Percentiles rank a stretch among this genome's conserved stretches.
These are phyloP conservation scores for Copidosoma floridanum DNA, from an alignment of 1,140 invertebrate species.

Conservation along the genomic window DNA sequence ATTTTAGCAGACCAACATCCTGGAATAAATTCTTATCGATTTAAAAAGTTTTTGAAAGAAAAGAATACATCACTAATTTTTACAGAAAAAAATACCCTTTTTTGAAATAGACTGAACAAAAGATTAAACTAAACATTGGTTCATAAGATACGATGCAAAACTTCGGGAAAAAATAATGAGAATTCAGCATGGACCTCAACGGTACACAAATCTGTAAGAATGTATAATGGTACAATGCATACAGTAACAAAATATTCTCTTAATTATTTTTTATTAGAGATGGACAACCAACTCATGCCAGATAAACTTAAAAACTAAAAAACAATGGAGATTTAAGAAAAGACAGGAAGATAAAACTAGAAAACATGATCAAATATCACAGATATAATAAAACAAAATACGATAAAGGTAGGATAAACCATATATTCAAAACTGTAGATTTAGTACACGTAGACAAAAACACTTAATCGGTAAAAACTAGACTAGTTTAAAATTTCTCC, in stretches of 20 bases:
- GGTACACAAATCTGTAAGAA: constrained; percentile 3
- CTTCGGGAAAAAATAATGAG: background rate
- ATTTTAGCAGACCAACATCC: constrained; percentile 3
- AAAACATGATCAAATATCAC: constrained; percentile 4
- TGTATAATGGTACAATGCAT: constrained; percentile 3
- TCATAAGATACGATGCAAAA: background rate
- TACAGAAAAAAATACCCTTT: background rate
- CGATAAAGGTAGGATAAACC: constrained; percentile 26
- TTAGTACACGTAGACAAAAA: too few relatives aligned
- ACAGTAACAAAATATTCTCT: background rate
- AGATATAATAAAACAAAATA: constrained; percentile 11
- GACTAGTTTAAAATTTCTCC: too few relatives aligned
- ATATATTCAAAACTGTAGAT: too few relatives aligned
- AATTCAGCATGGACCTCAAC: constrained; percentile 4
- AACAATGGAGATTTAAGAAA: background rate
- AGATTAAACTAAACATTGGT: background rate
- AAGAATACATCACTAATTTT: background rate
- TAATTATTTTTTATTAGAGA: background rate
- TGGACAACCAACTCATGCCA: constrained; percentile 11
- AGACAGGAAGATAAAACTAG: background rate
- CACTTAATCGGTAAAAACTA: too few relatives aligned
- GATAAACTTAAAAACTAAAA: constrained; percentile 1
- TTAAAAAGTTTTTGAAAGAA: background rate
- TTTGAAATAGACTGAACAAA: background rate
- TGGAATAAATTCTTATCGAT: background rate